Evolutionary conservation across 2,888 invertebrate genomes (phyloP), one percentile per base, ranked within the genome.

Genomic region (Epistrophella euchroma): DNA sequence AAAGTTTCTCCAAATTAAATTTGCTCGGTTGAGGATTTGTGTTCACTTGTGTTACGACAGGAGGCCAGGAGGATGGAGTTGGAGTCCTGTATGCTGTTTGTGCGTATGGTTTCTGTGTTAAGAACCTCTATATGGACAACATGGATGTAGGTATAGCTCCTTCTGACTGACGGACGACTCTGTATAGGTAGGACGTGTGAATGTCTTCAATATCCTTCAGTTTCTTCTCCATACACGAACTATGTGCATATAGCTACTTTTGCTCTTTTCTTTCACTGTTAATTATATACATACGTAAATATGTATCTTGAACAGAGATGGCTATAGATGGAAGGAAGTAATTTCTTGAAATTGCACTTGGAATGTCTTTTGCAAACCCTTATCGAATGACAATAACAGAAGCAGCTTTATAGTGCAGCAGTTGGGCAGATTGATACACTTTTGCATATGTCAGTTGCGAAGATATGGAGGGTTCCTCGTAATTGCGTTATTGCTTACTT

Each of bases 1-100:
- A 89, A 89, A 89, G 88, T 88, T 89, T 88, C 89, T 89, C 84
- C 86, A 89, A 89, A 89, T 88, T 89, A 88, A 89, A 89, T 89
- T 89, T 88, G 88, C 88, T 89, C 83, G 88, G 88, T 88, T 86
- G 82, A 82, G 82, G 86, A 86, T 86, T 86, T 82, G 86, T 86
- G 82, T 73, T 68, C 62, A 60, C 62, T 76, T 80, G 75, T 66
- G 70, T 73, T 32, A 25, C 4, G 32, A 9, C 35, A 9, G 78
- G 22, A 10, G 55, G n/a, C 32, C 5, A 17, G 17, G 17, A 10
- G 17, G 17, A 45, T 17, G 45, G n/a, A 43, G 43, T 17, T 32
- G 55, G 52, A 25, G 2, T 15, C 37, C 15, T 47, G 25, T 52
- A 43, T 56, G 68, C 32, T 15, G 58, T 52, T 64, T 77, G 43